These are phyloP conservation scores for Lasioglossum baleicum DNA, from an alignment of 1,140 invertebrate genomes.

Conservation along the genomic window DNA sequence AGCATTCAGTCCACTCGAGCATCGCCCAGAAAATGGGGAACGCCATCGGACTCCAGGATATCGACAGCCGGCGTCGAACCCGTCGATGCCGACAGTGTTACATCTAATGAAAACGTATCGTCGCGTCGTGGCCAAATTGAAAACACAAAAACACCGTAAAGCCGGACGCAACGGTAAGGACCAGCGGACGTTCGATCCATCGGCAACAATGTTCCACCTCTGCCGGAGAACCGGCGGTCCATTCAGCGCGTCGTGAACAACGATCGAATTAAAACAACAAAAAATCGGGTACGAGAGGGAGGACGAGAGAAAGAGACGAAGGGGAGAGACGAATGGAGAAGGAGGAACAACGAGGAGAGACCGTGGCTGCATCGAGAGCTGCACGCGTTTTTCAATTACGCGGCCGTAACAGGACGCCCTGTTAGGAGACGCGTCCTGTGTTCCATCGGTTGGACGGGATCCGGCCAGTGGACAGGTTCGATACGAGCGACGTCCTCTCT, in stretches of 20 bases:
- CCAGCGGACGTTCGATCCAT: not conserved
- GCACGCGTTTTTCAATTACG: slow-evolving; percentile 52
- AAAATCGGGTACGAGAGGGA: not conserved
- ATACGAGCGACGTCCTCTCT: slow-evolving; percentile 46
- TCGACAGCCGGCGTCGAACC: slow-evolving; percentile 19
- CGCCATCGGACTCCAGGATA: not conserved
- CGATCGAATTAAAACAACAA: slow-evolving; percentile 25
- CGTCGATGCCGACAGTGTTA: not conserved
- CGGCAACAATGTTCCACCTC: slow-evolving; percentile 7
- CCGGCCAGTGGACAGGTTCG: slow-evolving; percentile 38
- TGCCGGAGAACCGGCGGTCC: not conserved
- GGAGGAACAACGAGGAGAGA: not conserved
- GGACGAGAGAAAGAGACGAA: no score
- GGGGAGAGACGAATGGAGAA: not conserved
- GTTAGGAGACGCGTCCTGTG: slow-evolving; percentile 37
- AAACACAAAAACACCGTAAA: slow-evolving; percentile 18
- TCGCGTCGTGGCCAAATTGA: slow-evolving; percentile 11
- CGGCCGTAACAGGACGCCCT: slow-evolving; percentile 14
- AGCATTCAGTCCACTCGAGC: no score
- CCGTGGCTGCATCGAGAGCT: slow-evolving; percentile 11
- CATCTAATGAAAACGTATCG: slow-evolving; percentile 52
- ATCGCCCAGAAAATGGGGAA: not conserved
- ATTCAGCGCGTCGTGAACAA: slow-evolving; percentile 20
- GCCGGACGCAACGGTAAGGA: slow-evolving; percentile 19
- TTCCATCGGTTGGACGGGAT: slow-evolving; percentile 37